Percentiles rank a stretch among this genome's conserved stretches.
phyloP scores from a whole-genome alignment of 2,797 vertebrate genomes.

The Pseudochirops cupreus region DNA sequence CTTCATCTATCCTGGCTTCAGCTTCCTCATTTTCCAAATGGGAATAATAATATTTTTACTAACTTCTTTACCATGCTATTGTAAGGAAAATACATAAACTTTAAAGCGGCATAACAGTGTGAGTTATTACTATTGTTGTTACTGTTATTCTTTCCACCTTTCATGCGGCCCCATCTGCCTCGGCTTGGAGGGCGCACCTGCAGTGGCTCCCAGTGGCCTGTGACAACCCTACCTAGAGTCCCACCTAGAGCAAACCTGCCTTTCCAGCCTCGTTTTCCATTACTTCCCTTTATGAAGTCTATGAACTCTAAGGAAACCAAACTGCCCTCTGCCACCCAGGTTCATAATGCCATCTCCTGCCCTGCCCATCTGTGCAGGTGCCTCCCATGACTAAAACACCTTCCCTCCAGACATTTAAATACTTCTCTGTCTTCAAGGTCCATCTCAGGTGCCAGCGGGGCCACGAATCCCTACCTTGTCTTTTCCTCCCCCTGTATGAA shows the following conservation, averaged over 20 bases:
- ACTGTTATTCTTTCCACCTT: not conserved
- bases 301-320: not conserved
- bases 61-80: not conserved
- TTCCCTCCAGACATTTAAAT: not conserved
- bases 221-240: not conserved
- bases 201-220: not conserved
- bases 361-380: not conserved
- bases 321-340: not conserved
- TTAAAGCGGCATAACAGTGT: not conserved
- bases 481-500: not conserved
- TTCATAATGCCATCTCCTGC: not conserved
- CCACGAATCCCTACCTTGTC: not conserved
- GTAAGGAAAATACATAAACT: not conserved
- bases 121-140: not conserved
- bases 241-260: not conserved
- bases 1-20: not conserved
- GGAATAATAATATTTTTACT: not conserved
- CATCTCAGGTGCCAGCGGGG: not conserved
- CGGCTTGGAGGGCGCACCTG: not conserved
- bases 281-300: not conserved
- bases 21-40: not conserved
- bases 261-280: not conserved
- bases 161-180: not conserved
- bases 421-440: not conserved
- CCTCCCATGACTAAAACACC: not conserved